Base-by-base conservation (phyloP, 37 sponge, comb jelly and placozoan genomes). In the Spongia lamella region DNA sequence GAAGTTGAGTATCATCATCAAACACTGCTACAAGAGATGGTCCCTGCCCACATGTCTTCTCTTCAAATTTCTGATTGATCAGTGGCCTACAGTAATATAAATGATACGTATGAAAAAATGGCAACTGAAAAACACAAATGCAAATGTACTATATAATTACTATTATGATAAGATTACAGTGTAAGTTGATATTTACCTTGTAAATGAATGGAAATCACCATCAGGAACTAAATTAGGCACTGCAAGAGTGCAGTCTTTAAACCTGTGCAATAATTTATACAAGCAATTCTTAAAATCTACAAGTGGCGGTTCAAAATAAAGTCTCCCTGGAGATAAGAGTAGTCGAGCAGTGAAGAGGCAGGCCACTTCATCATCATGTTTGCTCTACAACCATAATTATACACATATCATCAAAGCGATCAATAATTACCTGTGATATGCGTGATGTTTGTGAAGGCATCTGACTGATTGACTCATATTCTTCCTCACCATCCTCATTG, bases 1-100 rank as follows among this genome's bases (percentile, higher is more conserved):
- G 70, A 7, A 94, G 53, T 13, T 84, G 66, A 11, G 70, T 53
- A 60, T 97, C 98, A 64, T 89, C 95, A 58, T 91, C 95, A 75
- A 97, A 85, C 20, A 97, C 84, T 17, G 37, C 65, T 20, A 78
- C 75, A 40, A 97, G 83, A 58, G 68, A 86, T 4, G 98, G 98
- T 27, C 96, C 96, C 9, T 88, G 83, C 14, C 96, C 96, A 83
- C 89, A 88, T 0, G 76, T 66, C 54, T 91, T 88, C 37, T 97
- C 98, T 62, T 97, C 98, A 30, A 83, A 49, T 50, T 91, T 88
- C 49, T 79, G 63, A 38, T 97, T 97, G 2, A 97, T 94, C 19
- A 91, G 62, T 0, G 98, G 98, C 61, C 98, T 91, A 39, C 11
- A 82, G 27, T 11, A 3, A 56, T n/a, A n/a, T n/a, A n/a, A n/a